Evolutionary conservation across 2,113 vertebrate genomes (phyloP), one percentile per base, ranked within the genome.

Genomic region (Mesitornis unicolor): DNA sequence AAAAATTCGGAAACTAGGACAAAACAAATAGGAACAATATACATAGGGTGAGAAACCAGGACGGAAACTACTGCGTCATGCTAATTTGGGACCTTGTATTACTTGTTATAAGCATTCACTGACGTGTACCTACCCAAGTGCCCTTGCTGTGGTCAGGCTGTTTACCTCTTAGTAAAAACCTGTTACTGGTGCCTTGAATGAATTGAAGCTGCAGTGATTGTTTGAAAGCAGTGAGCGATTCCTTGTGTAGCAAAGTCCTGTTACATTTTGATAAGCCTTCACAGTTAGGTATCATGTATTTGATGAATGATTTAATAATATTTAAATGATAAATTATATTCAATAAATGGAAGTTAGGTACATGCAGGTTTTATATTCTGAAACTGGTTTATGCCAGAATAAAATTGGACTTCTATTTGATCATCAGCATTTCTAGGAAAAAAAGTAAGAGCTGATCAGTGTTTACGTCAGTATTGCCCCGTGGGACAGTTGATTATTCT

Each of bases 391-490:
- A 76, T 65, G 33, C 4, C 0, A 0, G 14, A 70, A 42, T 87
- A 50, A 87, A 91, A 45, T 17, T 35, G 11, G 31, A 31, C 47
- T 74, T 69, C 3, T 31, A 21, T 60, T 86, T 81, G 42, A 19
- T 70, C 8, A 40, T 48, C n/a, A 53, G 5, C 20, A 16, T 70
- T 67, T 82, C 11, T 59, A 9, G 31, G 15, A 47, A 47, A 22
- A 33, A 21, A 47, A 7, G 8, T 59, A 68, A 83, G 31, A 51
- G 61, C 10, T 0, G 0, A 8, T 69, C 1, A 1, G 13, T 89
- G 45, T 92, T 89, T 91, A 57, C 1, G 0, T 65, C 29, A 45
- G 11, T 84, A 45, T 57, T 84, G 54, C 33, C 21, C 5, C 14
- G 9, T 80, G 45, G 33, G 36, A 77, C 25, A 68, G 59, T 2